phyloP scores from a whole-genome alignment of 2,888 invertebrate species.

The Ditylenchus weischeri region DNA sequence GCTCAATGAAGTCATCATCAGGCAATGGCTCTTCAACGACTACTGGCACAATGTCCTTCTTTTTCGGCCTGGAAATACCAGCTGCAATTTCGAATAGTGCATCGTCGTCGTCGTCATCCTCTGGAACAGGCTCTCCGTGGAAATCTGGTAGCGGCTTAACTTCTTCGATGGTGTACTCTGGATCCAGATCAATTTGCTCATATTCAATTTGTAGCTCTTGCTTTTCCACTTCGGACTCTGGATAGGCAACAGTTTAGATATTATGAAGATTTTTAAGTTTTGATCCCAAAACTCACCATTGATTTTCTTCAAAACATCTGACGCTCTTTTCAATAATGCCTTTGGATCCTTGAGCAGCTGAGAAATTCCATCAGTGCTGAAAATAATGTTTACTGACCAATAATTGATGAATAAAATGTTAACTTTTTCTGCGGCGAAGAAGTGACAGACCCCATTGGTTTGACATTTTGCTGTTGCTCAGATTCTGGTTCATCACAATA shows the following conservation, averaged over 20 bases:
- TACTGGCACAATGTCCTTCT: constrained; percentile 41
- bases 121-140: constrained; percentile 57
- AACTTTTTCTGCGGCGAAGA: background rate
- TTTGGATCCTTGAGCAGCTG: constrained; percentile 26
- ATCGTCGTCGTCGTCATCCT: constrained; percentile 51
- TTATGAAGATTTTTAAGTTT: background rate
- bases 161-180: constrained; percentile 30
- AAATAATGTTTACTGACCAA: background rate
- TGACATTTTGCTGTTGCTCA: constrained; percentile 12
- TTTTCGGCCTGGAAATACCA: constrained; percentile 36
- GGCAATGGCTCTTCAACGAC: constrained; percentile 52
- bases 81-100: constrained; percentile 52
- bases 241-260: background rate
- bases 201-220: constrained; percentile 15
- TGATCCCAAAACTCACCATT: constrained; percentile 3
- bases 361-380: constrained; percentile 4
- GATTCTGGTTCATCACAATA: constrained; percentile 15
- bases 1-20: constrained; percentile 46
- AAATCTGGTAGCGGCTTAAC: constrained; percentile 43
- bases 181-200: constrained; percentile 28
- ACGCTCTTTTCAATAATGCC: constrained; percentile 21
- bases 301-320: constrained; percentile 21
- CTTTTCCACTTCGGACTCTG: constrained; percentile 12
- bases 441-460: constrained; percentile 14
- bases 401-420: background rate